Evolutionary conservation across 2,113 vertebrate genomes (phyloP).

Genomic region (Neogobius melanostomus): DNA sequence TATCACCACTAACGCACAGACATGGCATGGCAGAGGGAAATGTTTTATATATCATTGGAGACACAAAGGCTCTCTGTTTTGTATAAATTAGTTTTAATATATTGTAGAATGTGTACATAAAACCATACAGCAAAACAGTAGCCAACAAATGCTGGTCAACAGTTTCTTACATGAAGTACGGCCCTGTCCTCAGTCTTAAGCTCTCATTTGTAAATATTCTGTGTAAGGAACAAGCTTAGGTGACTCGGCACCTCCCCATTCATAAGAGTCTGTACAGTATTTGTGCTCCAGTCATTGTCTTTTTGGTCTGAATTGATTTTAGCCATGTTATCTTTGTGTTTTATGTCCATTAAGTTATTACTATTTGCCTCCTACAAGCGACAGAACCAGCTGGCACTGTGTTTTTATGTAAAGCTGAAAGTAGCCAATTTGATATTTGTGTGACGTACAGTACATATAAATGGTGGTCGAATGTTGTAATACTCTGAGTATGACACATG

Average conservation of each 20-base stretch:
- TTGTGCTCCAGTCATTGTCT: slow-evolving; percentile 22
- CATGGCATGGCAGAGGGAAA: slow-evolving; percentile 46
- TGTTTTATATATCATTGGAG: slow-evolving; percentile 54
- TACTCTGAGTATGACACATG: not conserved
- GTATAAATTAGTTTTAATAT: slow-evolving; percentile 79
- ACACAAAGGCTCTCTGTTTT: slow-evolving; percentile 50
- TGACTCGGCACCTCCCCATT: slow-evolving; percentile 40
- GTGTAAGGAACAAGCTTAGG: slow-evolving; percentile 43
- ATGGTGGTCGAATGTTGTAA: not conserved
- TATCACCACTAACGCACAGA: slow-evolving; percentile 43
- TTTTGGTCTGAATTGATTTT: slow-evolving; percentile 22
- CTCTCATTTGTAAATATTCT: slow-evolving; percentile 63
- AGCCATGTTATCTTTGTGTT: slow-evolving; percentile 30
- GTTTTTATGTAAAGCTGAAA: slow-evolving; percentile 57
- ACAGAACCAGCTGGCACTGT: slow-evolving; percentile 79
- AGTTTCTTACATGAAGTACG: slow-evolving; percentile 33
- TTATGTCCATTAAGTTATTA: slow-evolving; percentile 65
- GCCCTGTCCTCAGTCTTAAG: slow-evolving; percentile 23
- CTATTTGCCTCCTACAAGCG: slow-evolving; percentile 59
- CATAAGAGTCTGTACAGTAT: slow-evolving; percentile 34
- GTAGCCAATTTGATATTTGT: slow-evolving; percentile 17
- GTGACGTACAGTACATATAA: not conserved
- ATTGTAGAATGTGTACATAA: slow-evolving; percentile 57
- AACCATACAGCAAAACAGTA: slow-evolving; percentile 53
- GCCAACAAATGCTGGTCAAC: slow-evolving; percentile 40